Evolutionary conservation across 2,888 invertebrate species (phyloP), one percentile per base, ranked within the genome.

Genomic region (Nemoura dubitans): DNA sequence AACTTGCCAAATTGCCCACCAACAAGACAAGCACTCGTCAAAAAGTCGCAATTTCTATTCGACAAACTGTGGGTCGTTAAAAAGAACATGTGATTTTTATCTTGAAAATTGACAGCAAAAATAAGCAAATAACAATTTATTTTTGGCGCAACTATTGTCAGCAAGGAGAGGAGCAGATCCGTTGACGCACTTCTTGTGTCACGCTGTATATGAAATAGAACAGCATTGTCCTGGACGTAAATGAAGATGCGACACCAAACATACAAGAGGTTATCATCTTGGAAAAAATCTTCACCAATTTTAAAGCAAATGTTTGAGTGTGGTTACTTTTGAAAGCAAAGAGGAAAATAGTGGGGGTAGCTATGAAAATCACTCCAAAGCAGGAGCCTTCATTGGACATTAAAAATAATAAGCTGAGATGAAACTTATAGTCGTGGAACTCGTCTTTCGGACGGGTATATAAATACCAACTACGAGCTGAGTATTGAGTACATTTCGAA

Each of bases 281-380:
- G 10, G 83, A 83, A 83, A 83, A 83, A 83, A 83, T 83, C 83
- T 82, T 42, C 42, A 83, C 83, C 30, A 83, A 83, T 43, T 42
- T 81, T 30, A 81, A 81, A 30, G 30, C 30, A 30, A 30, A 36
- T 36, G 36, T 36, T 10, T 36, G 3, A 10, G 78, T 78, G 14
- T 10, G 7, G 27, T 78, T 29, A 10, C 27, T n/a, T 30, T 29
- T 27, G 21, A 27, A 30, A 30, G 81, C 28, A 30, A 29, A 27
- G 81, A 28, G 82, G 21, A 6, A 36, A n/a, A 42, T 14, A 83
- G 42, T 30, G 83, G 83, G 83, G 83, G 83, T 30, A 42, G n/a
- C 26, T 26, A 42, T n/a, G 28, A 30, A 28, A 82, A 36, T 82
- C 27, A 78, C 27, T 78, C 27, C 78, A 28, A 36, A 30, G n/a